phyloP scores from a whole-genome alignment of 2,797 vertebrate species.

The Xiphorhynchus erythropygius region DNA sequence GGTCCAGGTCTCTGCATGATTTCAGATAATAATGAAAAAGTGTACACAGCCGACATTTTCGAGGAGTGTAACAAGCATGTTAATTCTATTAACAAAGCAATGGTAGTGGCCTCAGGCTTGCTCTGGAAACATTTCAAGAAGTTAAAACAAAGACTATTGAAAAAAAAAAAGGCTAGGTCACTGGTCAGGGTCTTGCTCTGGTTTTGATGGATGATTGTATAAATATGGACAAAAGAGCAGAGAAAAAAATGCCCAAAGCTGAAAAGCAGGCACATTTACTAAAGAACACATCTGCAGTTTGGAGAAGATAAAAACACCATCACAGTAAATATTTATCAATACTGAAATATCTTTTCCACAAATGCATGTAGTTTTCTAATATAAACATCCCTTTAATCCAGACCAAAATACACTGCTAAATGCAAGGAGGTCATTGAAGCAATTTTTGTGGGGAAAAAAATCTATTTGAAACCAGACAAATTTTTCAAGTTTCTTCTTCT shows the following conservation, averaged over 20 bases:
- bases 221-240: conserved; percentile 36
- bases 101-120: conserved; percentile 20
- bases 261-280: conserved; percentile 17
- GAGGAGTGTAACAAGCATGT: not conserved
- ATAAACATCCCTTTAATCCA: not conserved
- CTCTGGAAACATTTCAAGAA: conserved; percentile 61
- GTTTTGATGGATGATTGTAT: conserved; percentile 53
- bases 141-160: conserved; percentile 58
- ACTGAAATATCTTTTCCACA: conserved; percentile 55
- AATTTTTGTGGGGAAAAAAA: not conserved
- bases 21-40: conserved; percentile 40
- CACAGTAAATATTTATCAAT: conserved; percentile 73
- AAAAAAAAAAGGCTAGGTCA: conserved; percentile 12
- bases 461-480: not conserved
- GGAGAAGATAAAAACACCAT: conserved; percentile 68
- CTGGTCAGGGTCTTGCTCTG: conserved; percentile 44
- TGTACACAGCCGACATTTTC: not conserved
- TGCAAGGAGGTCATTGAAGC: conserved; percentile 35
- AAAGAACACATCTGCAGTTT: conserved; percentile 64
- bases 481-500: not conserved
- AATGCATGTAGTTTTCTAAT: conserved; percentile 36
- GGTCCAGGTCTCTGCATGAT: conserved; percentile 48
- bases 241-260: conserved; percentile 44
- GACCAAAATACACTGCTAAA: conserved; percentile 25
- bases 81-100: conserved; percentile 57